Base-by-base conservation (phyloP, 2,888 invertebrate species). In the Dryococelus australis region DNA sequence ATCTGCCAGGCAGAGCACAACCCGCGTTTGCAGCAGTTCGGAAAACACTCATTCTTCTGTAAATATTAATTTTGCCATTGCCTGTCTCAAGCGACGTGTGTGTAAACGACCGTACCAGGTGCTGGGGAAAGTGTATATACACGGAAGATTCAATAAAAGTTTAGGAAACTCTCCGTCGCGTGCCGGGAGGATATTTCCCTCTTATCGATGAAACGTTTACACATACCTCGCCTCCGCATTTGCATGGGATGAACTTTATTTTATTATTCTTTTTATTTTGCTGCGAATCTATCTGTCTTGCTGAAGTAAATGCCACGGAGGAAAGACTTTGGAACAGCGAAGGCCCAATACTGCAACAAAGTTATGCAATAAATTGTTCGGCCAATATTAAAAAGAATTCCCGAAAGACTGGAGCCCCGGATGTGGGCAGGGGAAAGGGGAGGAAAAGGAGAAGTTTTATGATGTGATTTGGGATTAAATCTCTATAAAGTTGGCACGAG, bases 401-500 rank as follows among this genome's bases (percentile, higher is more conserved):
- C n/a, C n/a, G n/a, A n/a, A 65, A 65, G 65, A 65, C 20, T n/a
- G 65, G 20, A n/a, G 65, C 8, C 65, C 65, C 0, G 24, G 20
- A 65, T 24, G 2, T 51, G 12, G 2, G 1, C 20, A 16, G 20
- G 6, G 65, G 65, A 65, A 20, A 65, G 65, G 65, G 65, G 65
- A 47, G 16, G 47, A 47, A n/a, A 65, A 65, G 65, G 65, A 65
- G 65, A n/a, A 65, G 6, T n/a, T 65, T 65, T 65, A n/a, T 65
- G 20, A 65, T 65, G 65, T 65, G 65, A 65, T 65, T 65, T 65
- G 65, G 65, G 65, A 65, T 65, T 65, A 65, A 65, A 65, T 65
- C 65, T 65, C 65, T 65, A 65, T 65, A 65, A 65, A 65, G 65
- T 65, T 65, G 65, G 65, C 24, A 65, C 65, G n/a, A 65, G 65